phyloP scores from a whole-genome alignment of 2,113 vertebrate genomes.

The Lota lota region DNA sequence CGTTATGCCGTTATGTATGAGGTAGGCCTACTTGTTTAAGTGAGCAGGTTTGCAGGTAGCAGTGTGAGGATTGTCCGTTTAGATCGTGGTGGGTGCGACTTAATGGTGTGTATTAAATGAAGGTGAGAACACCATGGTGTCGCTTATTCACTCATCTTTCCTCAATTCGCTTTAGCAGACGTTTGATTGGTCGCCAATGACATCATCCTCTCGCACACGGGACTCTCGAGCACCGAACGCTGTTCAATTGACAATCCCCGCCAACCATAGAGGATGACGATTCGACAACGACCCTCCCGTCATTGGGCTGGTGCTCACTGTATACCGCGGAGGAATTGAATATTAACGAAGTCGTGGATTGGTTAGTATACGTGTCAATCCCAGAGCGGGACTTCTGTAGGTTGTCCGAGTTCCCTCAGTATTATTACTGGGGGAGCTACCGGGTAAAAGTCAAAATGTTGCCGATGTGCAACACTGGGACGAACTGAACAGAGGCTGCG shows the following conservation, averaged over 20 bases:
- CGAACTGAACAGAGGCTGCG: slow-evolving; percentile 75
- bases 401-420: slow-evolving; percentile 72
- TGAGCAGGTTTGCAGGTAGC: too few relatives aligned
- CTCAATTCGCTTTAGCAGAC: slow-evolving; percentile 39
- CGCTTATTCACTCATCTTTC: slow-evolving; percentile 27
- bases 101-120: too few relatives aligned
- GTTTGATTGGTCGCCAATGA: slow-evolving; percentile 88
- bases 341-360: slow-evolving; percentile 66
- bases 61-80: too few relatives aligned
- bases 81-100: too few relatives aligned
- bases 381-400: slow-evolving; percentile 53
- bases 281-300: slow-evolving; percentile 41
- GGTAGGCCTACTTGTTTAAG: too few relatives aligned
- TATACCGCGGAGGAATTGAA: slow-evolving; percentile 37
- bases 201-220: slow-evolving; percentile 80
- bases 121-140: too few relatives aligned
- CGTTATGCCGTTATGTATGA: too few relatives aligned
- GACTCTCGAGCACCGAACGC: slow-evolving; percentile 35
- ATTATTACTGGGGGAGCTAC: slow-evolving; percentile 76
- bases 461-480: slow-evolving; percentile 76
- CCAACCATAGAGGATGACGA: slow-evolving; percentile 29
- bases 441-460: slow-evolving; percentile 88
- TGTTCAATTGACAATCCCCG: slow-evolving; percentile 43
- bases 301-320: slow-evolving; percentile 50
- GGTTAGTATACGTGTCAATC: slow-evolving; percentile 64